Evolutionary conservation across 92 coral and sea anemone genomes (phyloP), one percentile per base, ranked within the genome.

Genomic region (Paragorgia papillata): DNA sequence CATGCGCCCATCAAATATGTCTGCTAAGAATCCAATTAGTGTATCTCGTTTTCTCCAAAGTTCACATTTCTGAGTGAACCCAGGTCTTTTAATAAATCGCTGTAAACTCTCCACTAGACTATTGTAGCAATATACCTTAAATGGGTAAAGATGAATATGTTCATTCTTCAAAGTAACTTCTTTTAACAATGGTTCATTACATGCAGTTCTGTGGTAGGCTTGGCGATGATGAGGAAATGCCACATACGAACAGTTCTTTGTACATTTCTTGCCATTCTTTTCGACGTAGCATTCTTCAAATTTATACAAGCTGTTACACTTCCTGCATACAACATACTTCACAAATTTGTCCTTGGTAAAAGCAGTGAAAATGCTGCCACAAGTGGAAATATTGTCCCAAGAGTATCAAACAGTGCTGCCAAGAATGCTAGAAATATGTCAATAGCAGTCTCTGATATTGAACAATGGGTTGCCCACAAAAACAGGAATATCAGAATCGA

Each of bases 291-390:
- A 89, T 43, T 86, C 95, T 32, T 83, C 85, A 76, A 89, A 86
- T 19, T 46, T 69, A 82, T 89, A 89, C 32, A 86, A 19, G 57
- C 66, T 74, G 69, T 76, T 51, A 56, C 90, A 86, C 40, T 60
- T 76, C 31, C 70, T 64, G 57, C 95, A 89, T 5, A 89, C 88
- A 71, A 86, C 90, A 70, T 79, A 89, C 49, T 86, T 83, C 21
- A 71, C 57, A 57, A 86, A 89, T 29, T 46, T 53, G 66, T 89
- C 95, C 40, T 67, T 75, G 27, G 83, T 19, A 75, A 33, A 30
- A 74, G 50, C 7, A 41, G 12, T 20, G 81, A 81, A 43, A 77
- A 46, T 7, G 51, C 56, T 50, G 87, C 77, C 66, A 81, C 69
- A 32, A 18, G 49, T 15, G 90, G 81, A 35, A 83, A 32, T 41